Conservation (phyloP, 2,113 vertebrate species). For the Solea senegalensis region DNA sequence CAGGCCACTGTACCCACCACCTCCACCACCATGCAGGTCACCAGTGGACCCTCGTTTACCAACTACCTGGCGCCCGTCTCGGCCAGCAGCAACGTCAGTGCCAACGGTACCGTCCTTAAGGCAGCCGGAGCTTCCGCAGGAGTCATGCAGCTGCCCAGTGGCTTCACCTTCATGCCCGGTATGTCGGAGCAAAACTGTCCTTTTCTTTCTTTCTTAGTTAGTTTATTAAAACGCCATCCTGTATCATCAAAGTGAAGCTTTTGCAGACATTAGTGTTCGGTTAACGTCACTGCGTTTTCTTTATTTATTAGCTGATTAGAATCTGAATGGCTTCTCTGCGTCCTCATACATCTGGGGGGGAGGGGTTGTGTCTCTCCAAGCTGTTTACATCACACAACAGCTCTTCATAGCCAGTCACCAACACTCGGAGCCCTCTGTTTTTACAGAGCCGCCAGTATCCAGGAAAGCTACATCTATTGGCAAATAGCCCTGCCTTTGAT, state of each 20-base stretch:
- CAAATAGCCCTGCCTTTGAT: conserved; percentile 63
- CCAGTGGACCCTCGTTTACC: conserved; percentile 93
- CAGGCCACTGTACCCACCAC: conserved; percentile 92
- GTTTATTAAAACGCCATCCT: conserved; percentile 17
- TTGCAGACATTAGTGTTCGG: conserved; percentile 36
- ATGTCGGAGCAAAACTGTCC: conserved; percentile 39
- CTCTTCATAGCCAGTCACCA: conserved; percentile 35
- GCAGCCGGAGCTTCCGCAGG: conserved; percentile 86
- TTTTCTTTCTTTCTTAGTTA: conserved; percentile 1
- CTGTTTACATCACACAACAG: conserved; percentile 54
- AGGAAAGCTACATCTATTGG: conserved; percentile 50
- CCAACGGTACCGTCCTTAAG: conserved; percentile 96
- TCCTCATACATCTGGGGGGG: conserved; percentile 29
- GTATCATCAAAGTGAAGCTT: background rate
- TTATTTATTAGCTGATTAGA: conserved; percentile 60
- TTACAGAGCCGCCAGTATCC: conserved; percentile 60
- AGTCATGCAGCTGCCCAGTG: conserved; percentile 93
- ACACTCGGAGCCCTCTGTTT: conserved; percentile 40
- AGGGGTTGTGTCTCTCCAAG: conserved; percentile 18
- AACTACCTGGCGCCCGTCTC: conserved; percentile 97
- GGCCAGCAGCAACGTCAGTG: conserved; percentile 88
- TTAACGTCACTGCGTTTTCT: conserved; percentile 14
- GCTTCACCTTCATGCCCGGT: conserved; percentile 99
- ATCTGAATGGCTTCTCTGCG: conserved; percentile 56
- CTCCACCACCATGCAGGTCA: conserved; percentile 98